Percentiles rank a stretch among this genome's conserved stretches.
phyloP scores from a whole-genome alignment of 2,797 vertebrate species.

The Rhinella marina region DNA sequence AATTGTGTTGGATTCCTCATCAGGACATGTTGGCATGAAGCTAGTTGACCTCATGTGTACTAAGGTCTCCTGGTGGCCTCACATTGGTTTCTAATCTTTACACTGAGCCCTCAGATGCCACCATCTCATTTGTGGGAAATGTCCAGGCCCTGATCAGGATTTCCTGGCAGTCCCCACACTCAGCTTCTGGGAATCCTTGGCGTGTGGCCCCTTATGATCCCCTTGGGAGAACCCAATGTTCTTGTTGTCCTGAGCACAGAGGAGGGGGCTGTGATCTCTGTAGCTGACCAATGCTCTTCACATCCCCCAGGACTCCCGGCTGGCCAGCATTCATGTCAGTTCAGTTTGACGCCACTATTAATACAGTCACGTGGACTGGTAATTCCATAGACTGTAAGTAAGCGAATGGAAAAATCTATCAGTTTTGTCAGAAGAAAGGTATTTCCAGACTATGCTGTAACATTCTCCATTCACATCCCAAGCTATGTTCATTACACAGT shows the following conservation, averaged over 20 bases:
- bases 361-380: background rate
- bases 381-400: background rate
- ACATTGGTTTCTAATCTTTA: background rate
- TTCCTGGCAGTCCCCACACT: constrained; percentile 18
- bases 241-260: background rate
- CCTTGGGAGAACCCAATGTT: background rate
- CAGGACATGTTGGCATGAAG: background rate
- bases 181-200: constrained; percentile 24
- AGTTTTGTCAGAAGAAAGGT: background rate
- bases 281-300: background rate
- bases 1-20: background rate
- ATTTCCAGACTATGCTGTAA: background rate
- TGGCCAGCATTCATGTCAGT: background rate
- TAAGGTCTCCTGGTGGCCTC: background rate
- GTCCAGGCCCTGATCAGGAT: background rate
- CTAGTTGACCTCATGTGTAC: background rate
- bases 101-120: background rate
- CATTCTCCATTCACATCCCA: background rate
- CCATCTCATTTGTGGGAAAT: constrained; percentile 3
- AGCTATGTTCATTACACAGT: background rate
- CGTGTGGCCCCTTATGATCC: background rate
- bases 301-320: background rate
- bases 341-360: background rate
- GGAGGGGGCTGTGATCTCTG: background rate
- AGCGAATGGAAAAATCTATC: background rate